Percentiles rank a stretch among this genome's conserved stretches.
phyloP scores from a whole-genome alignment of 2,888 invertebrate genomes.

The Heliconius charithonia region DNA sequence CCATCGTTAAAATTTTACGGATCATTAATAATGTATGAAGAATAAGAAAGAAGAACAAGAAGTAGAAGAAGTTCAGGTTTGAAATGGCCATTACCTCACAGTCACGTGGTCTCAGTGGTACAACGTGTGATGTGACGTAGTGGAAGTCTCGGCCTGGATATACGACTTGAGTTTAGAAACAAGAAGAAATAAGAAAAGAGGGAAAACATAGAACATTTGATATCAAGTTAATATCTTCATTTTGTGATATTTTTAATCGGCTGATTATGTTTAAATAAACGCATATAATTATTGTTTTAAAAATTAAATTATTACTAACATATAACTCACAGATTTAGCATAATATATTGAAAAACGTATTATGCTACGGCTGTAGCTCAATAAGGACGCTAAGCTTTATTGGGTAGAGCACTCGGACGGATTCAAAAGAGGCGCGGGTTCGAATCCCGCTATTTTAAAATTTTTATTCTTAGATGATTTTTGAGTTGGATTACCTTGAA shows the following conservation, averaged over 20 bases:
- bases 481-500: too few relatives aligned
- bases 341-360: too few relatives aligned
- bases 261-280: too few relatives aligned
- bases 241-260: too few relatives aligned
- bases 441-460: too few relatives aligned
- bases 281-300: too few relatives aligned
- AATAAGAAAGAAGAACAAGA: conserved; percentile 47
- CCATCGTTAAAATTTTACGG: background rate
- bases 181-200: background rate
- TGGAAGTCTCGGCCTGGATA: conserved; percentile 79
- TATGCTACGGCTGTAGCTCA: too few relatives aligned
- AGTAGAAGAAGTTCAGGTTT: conserved; percentile 69
- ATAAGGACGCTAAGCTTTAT: too few relatives aligned
- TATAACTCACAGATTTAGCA: background rate
- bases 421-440: too few relatives aligned
- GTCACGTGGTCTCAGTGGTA: conserved; percentile 79
- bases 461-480: too few relatives aligned
- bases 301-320: background rate
- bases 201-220: background rate
- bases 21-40: background rate
- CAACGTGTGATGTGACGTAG: conserved; percentile 84
- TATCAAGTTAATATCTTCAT: too few relatives aligned
- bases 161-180: conserved; percentile 26
- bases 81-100: conserved; percentile 83
- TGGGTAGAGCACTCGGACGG: too few relatives aligned